phyloP scores from a whole-genome alignment of 2,113 vertebrate species.

The Amphiprion percula region DNA sequence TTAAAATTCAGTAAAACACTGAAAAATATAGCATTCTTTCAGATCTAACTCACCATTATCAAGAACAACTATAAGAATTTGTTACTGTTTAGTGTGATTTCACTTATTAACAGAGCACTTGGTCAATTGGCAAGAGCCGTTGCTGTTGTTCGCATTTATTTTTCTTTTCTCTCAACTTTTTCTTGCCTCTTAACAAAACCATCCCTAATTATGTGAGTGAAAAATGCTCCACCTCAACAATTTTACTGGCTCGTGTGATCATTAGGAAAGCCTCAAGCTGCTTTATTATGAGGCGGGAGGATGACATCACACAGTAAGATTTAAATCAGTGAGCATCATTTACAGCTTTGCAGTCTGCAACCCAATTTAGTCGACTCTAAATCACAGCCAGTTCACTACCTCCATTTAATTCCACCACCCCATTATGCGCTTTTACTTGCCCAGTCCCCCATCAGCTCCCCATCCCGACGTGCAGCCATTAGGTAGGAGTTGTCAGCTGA shows the following conservation, averaged over 20 bases:
- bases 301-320: constrained; percentile 12
- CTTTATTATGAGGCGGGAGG: background rate
- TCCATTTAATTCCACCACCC: constrained; percentile 57
- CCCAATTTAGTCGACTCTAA: constrained; percentile 16
- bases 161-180: background rate
- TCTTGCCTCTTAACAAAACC: constrained; percentile 11
- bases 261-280: background rate
- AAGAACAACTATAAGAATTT: too few relatives aligned
- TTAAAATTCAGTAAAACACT: background rate
- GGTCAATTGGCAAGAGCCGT: background rate
- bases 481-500: constrained; percentile 64
- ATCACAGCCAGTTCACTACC: constrained; percentile 30
- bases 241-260: constrained; percentile 1
- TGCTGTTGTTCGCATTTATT: background rate
- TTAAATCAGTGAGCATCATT: constrained; percentile 41
- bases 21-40: too few relatives aligned
- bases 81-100: too few relatives aligned
- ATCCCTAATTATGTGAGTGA: background rate
- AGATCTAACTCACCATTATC: too few relatives aligned
- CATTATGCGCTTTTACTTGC: constrained; percentile 36
- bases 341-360: constrained; percentile 38
- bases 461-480: constrained; percentile 58
- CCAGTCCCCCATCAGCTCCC: constrained; percentile 40
- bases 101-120: too few relatives aligned
- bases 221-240: background rate